phyloP scores from a whole-genome alignment of 2,113 vertebrate species.

The Lophius piscatorius region DNA sequence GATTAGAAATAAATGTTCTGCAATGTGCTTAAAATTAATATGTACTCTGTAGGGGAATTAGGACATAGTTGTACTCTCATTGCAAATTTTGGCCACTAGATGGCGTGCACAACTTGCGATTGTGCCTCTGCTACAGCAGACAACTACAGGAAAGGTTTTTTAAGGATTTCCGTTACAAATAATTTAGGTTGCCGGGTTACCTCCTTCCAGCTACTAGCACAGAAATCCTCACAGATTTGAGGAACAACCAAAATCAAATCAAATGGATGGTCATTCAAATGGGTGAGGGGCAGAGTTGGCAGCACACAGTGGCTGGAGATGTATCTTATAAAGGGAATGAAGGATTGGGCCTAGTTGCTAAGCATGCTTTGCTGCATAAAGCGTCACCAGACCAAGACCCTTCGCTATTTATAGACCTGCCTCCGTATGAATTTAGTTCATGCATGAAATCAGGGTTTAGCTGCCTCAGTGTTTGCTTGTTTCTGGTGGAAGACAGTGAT shows the following conservation, averaged over 20 bases:
- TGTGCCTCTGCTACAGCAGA: not conserved
- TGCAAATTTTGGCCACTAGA: conserved; percentile 45
- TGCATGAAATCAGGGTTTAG: conserved; percentile 58
- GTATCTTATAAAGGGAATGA: conserved; percentile 2
- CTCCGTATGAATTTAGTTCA: conserved; percentile 59
- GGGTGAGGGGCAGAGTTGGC: not conserved
- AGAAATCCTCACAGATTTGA: not conserved
- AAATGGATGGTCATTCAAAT: not conserved
- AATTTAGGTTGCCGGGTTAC: conserved; percentile 1
- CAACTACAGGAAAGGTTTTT: not conserved
- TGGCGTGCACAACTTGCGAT: not conserved
- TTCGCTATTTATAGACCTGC: conserved; percentile 58
- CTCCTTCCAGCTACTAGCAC: not conserved
- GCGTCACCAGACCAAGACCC: conserved; percentile 22
- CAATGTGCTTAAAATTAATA: too few species aligned
- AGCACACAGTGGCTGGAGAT: not conserved
- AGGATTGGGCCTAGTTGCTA: conserved; percentile 36
- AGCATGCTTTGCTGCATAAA: conserved; percentile 36
- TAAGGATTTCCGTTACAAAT: not conserved
- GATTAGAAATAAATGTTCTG: too few species aligned
- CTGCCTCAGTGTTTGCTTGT: conserved; percentile 45
- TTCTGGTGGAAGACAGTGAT: too few species aligned
- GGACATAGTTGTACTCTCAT: not conserved
- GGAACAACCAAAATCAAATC: not conserved
- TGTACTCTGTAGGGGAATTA: too few species aligned